Conservation (phyloP, 1,140 invertebrate species). For the Drosophila sechellia region DNA sequence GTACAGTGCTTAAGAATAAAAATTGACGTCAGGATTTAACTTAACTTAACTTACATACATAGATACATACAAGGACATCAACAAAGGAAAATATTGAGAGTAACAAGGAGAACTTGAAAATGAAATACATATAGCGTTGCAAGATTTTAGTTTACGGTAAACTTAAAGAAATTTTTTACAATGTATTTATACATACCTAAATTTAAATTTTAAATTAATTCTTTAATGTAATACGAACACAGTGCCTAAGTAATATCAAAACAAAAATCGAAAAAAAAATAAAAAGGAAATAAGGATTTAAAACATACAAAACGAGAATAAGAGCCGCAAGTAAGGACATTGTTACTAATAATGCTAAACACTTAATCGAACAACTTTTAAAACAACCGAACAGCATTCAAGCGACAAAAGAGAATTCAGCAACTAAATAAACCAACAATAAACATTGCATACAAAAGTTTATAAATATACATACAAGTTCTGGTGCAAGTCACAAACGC, state of each 20-base stretch:
- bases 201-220: constrained; percentile 84
- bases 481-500: constrained; percentile 10
- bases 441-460: constrained; percentile 33
- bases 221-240: constrained; percentile 85
- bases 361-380: constrained; percentile 52
- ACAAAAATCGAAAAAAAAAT: constrained; percentile 56
- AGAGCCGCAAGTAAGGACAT: constrained; percentile 78
- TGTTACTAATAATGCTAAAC: constrained; percentile 72
- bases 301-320: constrained; percentile 64
- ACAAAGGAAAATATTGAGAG: constrained; percentile 33
- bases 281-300: constrained; percentile 59
- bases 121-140: constrained; percentile 70
- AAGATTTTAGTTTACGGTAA: constrained; percentile 82
- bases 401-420: constrained; percentile 43
- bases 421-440: constrained; percentile 35
- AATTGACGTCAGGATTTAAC: constrained; percentile 46
- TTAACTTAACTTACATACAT: constrained; percentile 46
- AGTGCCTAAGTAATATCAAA: constrained; percentile 85
- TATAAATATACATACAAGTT: constrained; percentile 21
- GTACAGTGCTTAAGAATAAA: constrained; percentile 59
- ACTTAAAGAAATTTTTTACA: constrained; percentile 83
- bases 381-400: constrained; percentile 29
- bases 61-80: constrained; percentile 52
- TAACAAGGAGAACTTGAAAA: constrained; percentile 37
- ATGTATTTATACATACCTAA: constrained; percentile 84